Evolutionary conservation across 2,113 vertebrate species (phyloP).

Genomic region (Elgaria multicarinata): DNA sequence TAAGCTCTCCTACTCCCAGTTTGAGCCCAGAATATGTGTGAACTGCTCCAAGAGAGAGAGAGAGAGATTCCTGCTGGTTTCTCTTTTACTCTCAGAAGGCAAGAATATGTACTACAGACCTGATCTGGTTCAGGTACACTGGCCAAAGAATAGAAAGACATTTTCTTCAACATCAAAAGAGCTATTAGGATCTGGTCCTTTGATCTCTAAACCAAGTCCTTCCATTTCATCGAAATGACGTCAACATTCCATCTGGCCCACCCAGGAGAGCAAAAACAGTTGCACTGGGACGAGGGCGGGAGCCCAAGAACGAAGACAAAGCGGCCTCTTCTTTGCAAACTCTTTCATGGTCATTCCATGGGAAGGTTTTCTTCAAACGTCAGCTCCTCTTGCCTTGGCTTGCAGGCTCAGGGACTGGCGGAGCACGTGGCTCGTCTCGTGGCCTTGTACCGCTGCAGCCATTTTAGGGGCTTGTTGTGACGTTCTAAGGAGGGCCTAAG

Average conservation of each 20-base stretch:
- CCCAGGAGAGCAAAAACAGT: constrained; percentile 9
- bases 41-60: neutral
- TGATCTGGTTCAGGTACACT: neutral
- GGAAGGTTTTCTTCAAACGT: no score
- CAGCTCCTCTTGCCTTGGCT: no score
- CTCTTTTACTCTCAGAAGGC: neutral
- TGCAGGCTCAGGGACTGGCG: neutral
- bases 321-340: neutral
- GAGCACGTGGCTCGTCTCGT: no score
- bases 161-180: constrained; percentile 1
- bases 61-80: neutral
- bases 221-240: neutral
- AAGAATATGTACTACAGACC: neutral
- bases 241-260: neutral
- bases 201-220: neutral
- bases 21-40: neutral
- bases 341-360: neutral
- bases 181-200: neutral
- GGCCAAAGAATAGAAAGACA: neutral
- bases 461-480: neutral
- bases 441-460: neutral
- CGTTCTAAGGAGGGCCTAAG: neutral
- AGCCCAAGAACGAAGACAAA: neutral
- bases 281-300: neutral
- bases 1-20: neutral